Evolutionary conservation across 2,888 invertebrate genomes (phyloP), one percentile per base, ranked within the genome.

Genomic region (Mycalesis mineus): DNA sequence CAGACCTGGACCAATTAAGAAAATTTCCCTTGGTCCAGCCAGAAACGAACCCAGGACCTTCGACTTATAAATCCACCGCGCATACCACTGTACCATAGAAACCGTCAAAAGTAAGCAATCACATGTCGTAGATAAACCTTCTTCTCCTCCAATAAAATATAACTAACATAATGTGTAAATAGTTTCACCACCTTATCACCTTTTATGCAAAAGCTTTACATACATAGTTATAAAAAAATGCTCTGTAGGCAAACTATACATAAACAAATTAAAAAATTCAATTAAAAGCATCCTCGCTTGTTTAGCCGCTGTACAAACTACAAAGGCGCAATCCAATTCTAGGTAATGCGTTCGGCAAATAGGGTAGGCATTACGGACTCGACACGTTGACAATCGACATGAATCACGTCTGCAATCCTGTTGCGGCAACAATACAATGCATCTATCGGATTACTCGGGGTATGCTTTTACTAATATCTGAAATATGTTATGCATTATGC

Each of bases 371-470:
- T 31, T 47, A 22, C 22, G 22, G 22, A 11, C 47, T 15, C 47
- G 33, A 31, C 47, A 47, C 33, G 47, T 7, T 47, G 47, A 51
- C 51, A 31, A 41, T 71, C 73, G 71, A 72, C 73, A 73, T 75
- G 76, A 77, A 78, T 72, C 71, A 69, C 70, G 67, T 61, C 57
- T 67, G 65, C 75, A 73, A 75, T 75, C 70, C 67, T 64, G 54
- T 67, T 67, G 64, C 72, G 22, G 37, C 72, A 70, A 74, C 74
- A 74, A 72, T 70, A 62, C 66, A 59, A 41, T 53, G 55, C 55
- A 57, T 51, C 61, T 61, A 57, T 63, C 63, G 52, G 47, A 55
- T 57, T 52, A 49, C 47, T 52, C 39, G 33, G 52, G 49, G 56
- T 54, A 55, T 47, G 59, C 53, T 39, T 47, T 52, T 41, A 50